phyloP scores from a whole-genome alignment of 2,888 invertebrate species.

The Troglohyphantes excavatus region DNA sequence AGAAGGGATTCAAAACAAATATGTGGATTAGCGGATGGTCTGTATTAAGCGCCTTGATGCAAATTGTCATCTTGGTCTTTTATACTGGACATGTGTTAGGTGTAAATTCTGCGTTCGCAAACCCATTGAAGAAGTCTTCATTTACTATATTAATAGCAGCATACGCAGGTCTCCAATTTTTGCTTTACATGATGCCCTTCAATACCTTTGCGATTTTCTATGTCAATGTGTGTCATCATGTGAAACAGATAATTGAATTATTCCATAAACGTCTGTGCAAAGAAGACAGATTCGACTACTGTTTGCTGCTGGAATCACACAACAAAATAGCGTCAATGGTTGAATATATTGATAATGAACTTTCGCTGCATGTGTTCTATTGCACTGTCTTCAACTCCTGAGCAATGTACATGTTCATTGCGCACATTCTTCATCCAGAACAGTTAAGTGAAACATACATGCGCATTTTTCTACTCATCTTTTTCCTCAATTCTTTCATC shows the following conservation, averaged over 20 bases:
- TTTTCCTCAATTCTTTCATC: neutral
- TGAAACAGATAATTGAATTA: too few relatives aligned
- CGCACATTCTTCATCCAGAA: neutral
- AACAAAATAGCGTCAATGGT: neutral
- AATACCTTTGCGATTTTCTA: neutral
- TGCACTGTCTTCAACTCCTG: neutral
- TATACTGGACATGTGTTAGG: too few relatives aligned
- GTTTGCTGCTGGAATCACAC: neutral
- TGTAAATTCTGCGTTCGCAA: too few relatives aligned
- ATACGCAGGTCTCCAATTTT: neutral
- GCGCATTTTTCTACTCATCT: neutral
- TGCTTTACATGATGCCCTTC: neutral
- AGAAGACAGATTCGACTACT: too few relatives aligned
- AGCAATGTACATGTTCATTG: neutral
- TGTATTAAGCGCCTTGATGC: too few relatives aligned
- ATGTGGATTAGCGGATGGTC: too few relatives aligned
- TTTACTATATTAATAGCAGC: neutral
- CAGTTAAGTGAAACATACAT: too few relatives aligned
- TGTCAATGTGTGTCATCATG: too few relatives aligned
- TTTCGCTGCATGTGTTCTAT: neutral
- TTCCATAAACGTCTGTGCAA: too few relatives aligned
- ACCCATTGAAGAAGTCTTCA: too few relatives aligned
- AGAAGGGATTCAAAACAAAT: too few relatives aligned
- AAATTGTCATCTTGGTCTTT: too few relatives aligned
- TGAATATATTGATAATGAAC: neutral